Conservation (phyloP, 2,888 invertebrate genomes). For the Uropetala carovei region DNA sequence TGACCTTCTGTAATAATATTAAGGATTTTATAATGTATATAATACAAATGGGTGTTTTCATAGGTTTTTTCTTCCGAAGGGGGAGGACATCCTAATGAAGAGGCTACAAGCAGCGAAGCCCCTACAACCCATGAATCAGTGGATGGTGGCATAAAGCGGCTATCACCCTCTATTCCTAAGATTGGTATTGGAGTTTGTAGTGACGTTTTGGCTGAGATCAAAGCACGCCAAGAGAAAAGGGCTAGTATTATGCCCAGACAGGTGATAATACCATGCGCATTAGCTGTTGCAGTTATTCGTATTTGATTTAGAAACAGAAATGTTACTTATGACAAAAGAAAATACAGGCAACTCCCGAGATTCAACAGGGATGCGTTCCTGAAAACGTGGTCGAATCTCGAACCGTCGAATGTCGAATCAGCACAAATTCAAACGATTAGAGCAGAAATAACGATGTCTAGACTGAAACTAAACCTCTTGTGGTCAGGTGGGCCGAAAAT, state of each 20-base stretch:
- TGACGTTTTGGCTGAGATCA: slow-evolving; percentile 72
- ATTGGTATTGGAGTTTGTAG: slow-evolving; percentile 70
- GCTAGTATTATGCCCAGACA: slow-evolving; percentile 70
- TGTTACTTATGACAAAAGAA: neutral
- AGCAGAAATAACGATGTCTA: no score
- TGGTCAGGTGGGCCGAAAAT: no score
- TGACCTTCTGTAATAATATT: no score
- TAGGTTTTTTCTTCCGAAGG: neutral
- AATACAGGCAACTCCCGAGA: no score
- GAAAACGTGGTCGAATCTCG: no score
- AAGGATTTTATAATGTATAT: no score
- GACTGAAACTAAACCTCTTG: no score
- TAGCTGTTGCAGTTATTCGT: neutral
- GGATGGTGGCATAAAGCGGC: slow-evolving; percentile 43
- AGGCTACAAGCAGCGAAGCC: slow-evolving; percentile 34
- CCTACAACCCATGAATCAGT: slow-evolving; percentile 45
- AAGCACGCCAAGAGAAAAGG: slow-evolving; percentile 71
- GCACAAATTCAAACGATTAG: no score
- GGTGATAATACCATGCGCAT: neutral
- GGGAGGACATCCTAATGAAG: neutral
- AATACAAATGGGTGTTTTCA: neutral
- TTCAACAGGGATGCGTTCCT: no score
- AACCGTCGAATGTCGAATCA: no score
- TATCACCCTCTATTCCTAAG: slow-evolving; percentile 67
- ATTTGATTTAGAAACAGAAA: neutral